Evolutionary conservation across 2,888 invertebrate species (phyloP), one percentile per base, ranked within the genome.

Genomic region (Erynnis tages): DNA sequence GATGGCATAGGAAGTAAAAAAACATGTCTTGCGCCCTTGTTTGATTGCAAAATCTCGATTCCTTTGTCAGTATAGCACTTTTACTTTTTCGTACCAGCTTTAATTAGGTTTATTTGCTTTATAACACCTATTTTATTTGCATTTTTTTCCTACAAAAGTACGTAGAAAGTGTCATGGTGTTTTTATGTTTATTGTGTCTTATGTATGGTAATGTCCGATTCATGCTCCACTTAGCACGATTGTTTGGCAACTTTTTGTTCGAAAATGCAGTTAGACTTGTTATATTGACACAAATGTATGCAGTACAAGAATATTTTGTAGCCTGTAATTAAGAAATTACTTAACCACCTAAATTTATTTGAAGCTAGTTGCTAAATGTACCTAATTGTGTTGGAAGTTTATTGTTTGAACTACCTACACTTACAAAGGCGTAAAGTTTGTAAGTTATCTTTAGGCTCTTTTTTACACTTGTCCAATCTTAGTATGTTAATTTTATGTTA

Each of bases 1-100:
- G 55, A 48, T 55, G 55, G 38, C 56, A 44, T 60, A 55, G 66
- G 58, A 66, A 59, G 59, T 59, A 77, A 75, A 79, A 78, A 77
- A 80, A 74, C 80, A 78, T 79, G 81, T 77, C 67, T 55, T 73
- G 66, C 82, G 84, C 81, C 88, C 85, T 85, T 86, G 86, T 81
- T 17, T 85, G 67, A 64, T 83, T 85, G 81, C 82, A 76, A 84
- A 86, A 87, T 79, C 81, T 79, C 64, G 65, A 74, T 81, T 86
- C 81, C 85, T 86, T 86, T 86, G 87, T 86, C 77, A 83, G 75
- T 56, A 44, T 54, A 17, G 56, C 64, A 88, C 88, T 88, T 88
- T 88, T 88, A 88, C 86, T 88, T 88, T 86, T 82, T 71, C 63
- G 59, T 57, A 50, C 57, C 57, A 62, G 46, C 61, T 65, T 63